Conservation (phyloP, 2,888 invertebrate genomes). For the Magallana nippona region DNA sequence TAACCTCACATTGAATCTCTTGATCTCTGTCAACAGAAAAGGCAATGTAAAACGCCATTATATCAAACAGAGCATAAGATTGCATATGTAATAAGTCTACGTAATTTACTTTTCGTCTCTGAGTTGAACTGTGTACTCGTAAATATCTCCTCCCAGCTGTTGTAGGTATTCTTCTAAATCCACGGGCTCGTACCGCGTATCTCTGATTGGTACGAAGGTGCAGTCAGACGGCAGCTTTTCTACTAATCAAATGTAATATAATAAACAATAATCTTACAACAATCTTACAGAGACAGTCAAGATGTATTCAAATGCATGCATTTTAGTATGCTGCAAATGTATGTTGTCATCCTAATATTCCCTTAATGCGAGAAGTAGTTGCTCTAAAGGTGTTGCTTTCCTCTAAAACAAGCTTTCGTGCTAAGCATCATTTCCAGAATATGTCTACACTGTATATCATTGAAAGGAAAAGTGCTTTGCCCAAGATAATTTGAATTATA, state of each 20-base stretch:
- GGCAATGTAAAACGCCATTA: too few species aligned
- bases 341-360: background rate
- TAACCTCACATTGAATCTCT: conserved; percentile 83
- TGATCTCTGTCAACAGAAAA: conserved; percentile 74
- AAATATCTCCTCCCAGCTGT: conserved; percentile 83
- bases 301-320: too few species aligned
- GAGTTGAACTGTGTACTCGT: conserved; percentile 83
- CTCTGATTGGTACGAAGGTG: conserved; percentile 76
- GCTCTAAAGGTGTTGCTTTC: background rate
- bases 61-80: background rate
- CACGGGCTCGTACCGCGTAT: conserved; percentile 70
- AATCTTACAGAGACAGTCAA: background rate
- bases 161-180: conserved; percentile 80
- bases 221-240: conserved; percentile 87
- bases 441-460: too few species aligned
- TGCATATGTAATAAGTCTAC: background rate
- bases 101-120: conserved; percentile 83
- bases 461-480: too few species aligned
- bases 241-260: conserved; percentile 60
- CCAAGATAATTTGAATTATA: too few species aligned
- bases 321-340: too few species aligned
- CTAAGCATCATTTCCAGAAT: too few species aligned
- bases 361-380: background rate
- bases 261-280: background rate
- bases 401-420: too few species aligned